Conservation (phyloP, 2,797 vertebrate genomes). For the Petrocephalus sullivani region DNA sequence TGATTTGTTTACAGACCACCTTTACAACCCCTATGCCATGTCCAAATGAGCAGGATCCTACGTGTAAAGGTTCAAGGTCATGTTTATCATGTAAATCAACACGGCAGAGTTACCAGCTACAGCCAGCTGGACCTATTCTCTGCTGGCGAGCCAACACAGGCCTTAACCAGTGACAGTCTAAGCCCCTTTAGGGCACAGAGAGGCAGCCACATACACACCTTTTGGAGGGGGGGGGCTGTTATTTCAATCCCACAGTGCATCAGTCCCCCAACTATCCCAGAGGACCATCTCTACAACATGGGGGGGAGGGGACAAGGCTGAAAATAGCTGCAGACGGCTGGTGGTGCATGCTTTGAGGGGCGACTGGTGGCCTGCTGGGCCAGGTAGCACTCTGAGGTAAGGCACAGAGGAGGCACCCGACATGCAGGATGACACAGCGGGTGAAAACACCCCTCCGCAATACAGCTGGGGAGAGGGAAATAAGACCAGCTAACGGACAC, state of each 20-base stretch:
- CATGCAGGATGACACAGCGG: background rate
- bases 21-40: background rate
- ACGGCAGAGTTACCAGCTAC: background rate
- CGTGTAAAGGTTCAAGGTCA: background rate
- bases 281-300: background rate
- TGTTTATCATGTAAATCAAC: background rate
- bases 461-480: background rate
- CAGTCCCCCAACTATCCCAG: background rate
- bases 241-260: constrained; percentile 2
- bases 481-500: background rate
- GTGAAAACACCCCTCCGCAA: background rate
- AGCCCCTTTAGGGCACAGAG: background rate
- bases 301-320: background rate
- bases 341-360: background rate
- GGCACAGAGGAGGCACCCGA: background rate
- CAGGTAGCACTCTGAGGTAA: background rate
- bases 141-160: background rate
- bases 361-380: background rate
- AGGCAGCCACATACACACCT: background rate
- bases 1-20: background rate
- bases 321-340: background rate
- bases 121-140: background rate
- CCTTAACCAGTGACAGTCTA: background rate
- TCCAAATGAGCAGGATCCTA: background rate
- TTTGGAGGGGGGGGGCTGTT: background rate